phyloP scores from a whole-genome alignment of 2,113 vertebrate species.

The Eidolon helvum region DNA sequence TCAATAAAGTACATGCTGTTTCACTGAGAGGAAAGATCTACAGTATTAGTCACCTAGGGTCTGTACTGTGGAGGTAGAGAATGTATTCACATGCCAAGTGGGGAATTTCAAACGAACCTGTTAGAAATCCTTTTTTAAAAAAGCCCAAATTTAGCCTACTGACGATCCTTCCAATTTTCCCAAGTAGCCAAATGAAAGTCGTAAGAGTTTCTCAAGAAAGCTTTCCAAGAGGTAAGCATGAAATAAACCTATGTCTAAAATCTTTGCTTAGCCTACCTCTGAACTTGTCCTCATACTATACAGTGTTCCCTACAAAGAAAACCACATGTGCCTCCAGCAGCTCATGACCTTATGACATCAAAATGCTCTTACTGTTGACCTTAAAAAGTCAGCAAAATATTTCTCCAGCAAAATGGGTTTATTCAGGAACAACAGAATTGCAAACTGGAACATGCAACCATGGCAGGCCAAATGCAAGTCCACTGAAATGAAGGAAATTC shows the following conservation, averaged over 20 bases:
- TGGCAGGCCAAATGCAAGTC: not conserved
- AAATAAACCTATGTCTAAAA: not conserved
- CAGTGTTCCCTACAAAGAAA: not conserved
- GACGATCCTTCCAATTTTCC: not conserved
- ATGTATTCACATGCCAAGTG: not conserved
- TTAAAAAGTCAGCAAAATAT: not conserved
- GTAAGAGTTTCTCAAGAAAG: not conserved
- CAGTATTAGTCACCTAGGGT: not conserved
- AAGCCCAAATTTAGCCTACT: not conserved
- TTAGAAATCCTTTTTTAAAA: not conserved
- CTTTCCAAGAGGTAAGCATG: not conserved
- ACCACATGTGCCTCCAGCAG: not conserved
- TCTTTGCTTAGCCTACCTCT: not conserved
- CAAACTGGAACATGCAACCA: not conserved
- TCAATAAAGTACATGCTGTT: not conserved
- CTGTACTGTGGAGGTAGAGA: not conserved
- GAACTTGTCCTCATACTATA: not conserved
- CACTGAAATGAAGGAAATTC: not conserved
- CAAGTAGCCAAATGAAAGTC: not conserved
- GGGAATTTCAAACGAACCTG: not conserved
- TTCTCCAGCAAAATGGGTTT: not conserved
- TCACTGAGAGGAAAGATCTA: not conserved
- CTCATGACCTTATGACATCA: not conserved
- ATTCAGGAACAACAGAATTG: not conserved
- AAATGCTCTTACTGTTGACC: not conserved